Conservation (phyloP, 2,797 vertebrate genomes). For the Decapterus maruadsi region DNA sequence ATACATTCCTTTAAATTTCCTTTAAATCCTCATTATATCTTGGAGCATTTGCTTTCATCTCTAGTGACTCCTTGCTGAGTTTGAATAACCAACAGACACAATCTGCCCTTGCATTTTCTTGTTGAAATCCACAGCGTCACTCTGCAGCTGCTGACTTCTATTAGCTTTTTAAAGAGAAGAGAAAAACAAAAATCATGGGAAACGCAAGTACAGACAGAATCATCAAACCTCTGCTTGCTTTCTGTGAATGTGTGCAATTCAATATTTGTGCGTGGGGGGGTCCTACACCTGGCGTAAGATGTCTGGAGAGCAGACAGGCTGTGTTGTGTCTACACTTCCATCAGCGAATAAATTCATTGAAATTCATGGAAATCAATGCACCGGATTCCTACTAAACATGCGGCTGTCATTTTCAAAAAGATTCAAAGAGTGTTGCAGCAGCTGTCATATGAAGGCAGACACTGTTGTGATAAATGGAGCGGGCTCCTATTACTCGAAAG, state of each 20-base stretch:
- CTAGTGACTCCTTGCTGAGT: neutral
- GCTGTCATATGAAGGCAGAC: constrained; percentile 48
- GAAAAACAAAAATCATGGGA: constrained; percentile 11
- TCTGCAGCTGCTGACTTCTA: neutral
- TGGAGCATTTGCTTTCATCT: constrained; percentile 7
- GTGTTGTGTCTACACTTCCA: neutral
- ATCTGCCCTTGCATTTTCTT: neutral
- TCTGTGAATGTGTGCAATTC: neutral
- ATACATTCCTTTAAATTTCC: neutral
- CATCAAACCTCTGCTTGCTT: constrained; percentile 23
- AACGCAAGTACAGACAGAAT: neutral
- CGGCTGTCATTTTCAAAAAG: constrained; percentile 44
- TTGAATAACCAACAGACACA: constrained; percentile 5
- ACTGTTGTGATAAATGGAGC: constrained; percentile 51
- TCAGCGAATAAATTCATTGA: constrained; percentile 20
- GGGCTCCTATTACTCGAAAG: constrained; percentile 29
- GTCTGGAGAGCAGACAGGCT: neutral
- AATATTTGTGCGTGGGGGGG: neutral
- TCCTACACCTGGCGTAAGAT: neutral
- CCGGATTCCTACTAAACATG: constrained; percentile 40
- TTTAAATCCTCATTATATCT: neutral
- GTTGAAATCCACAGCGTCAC: constrained; percentile 17
- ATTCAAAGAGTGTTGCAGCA: constrained; percentile 39
- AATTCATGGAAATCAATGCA: constrained; percentile 70
- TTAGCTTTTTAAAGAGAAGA: neutral